Base-by-base conservation (phyloP, 2,888 invertebrate species). In the Athrips mouffetella region DNA sequence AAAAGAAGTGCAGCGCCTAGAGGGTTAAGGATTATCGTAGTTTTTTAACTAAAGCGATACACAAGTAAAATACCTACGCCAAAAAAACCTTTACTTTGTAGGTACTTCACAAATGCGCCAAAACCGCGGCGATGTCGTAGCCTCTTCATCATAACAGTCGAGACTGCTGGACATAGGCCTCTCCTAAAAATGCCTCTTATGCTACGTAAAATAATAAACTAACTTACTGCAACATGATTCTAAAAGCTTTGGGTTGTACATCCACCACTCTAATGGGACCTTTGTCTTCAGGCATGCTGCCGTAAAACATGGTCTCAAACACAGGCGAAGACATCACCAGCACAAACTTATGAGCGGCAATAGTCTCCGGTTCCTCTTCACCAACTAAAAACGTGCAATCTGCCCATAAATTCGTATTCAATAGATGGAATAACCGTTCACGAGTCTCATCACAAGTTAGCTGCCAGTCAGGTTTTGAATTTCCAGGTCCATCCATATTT, bases 271-370 rank as follows among this genome's bases (percentile, higher is more conserved):
- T 91, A 59, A 96, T 95, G 0, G 94, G 94, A 59, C 92, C 92
- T 53, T 90, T 90, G 3, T 39, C 92, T 63, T 95, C 95, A 1
- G 95, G 92, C 90, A 96, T 92, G 20, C 94, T 93, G 0, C 96
- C 96, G 67, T 90, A 95, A 67, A 96, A 96, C 96, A 96, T 96
- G 0, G 94, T 93, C 67, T 96, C 95, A 68, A 96, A 96, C 0
- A 96, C 96, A 0, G 96, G 96, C 54, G 95, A 95, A 0, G 95
- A 92, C 94, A 95, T 95, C 0, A 95, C 95, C 47, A 96, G 80
- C 52, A 96, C 90, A 27, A 96, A 77, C 73, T 94, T 95, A 73
- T 96, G 96, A 0, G 93, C 94, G 53, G 92, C 90, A 21, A 96
- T 80, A 1, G 91, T 84, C 62, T 94, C 91, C 69, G 13, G 10